These are phyloP conservation scores for Galagoides demidoff DNA, from an alignment of 2,797 vertebrate genomes.

Conservation along the genomic window DNA sequence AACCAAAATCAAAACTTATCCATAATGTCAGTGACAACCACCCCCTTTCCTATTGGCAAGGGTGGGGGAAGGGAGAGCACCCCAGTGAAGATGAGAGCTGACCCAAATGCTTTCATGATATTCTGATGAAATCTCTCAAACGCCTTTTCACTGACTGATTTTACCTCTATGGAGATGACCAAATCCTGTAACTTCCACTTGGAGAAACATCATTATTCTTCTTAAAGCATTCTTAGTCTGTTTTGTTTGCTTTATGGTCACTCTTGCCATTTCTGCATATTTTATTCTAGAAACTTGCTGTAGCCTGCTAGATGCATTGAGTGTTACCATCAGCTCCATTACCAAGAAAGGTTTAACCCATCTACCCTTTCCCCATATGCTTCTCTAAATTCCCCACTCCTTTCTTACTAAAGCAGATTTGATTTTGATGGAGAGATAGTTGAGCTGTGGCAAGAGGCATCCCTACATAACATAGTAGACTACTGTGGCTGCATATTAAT, in stretches of 20 bases:
- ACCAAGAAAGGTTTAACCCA: neutral
- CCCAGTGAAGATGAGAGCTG: neutral
- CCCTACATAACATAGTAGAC: neutral
- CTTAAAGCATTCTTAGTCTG: neutral
- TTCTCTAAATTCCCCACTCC: neutral
- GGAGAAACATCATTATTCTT: neutral
- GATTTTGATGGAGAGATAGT: neutral
- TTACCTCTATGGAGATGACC: neutral
- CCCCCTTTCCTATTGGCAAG: neutral
- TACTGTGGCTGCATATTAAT: neutral
- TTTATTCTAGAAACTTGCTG: neutral
- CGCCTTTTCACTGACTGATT: neutral
- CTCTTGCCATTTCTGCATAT: neutral
- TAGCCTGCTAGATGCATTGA: neutral
- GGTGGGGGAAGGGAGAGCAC: neutral
- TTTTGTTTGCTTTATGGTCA: neutral
- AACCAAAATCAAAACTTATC: slow-evolving; percentile 29
- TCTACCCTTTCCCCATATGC: neutral
- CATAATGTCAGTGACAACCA: neutral
- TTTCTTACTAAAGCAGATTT: neutral
- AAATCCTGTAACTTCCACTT: neutral
- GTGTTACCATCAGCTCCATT: neutral
- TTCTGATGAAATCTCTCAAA: slow-evolving; percentile 13
- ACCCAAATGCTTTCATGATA: neutral
- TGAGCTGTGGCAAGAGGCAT: no score